phyloP scores from a whole-genome alignment of 35 echinoderm and acorn worm species.

The Chiridota heheva region DNA sequence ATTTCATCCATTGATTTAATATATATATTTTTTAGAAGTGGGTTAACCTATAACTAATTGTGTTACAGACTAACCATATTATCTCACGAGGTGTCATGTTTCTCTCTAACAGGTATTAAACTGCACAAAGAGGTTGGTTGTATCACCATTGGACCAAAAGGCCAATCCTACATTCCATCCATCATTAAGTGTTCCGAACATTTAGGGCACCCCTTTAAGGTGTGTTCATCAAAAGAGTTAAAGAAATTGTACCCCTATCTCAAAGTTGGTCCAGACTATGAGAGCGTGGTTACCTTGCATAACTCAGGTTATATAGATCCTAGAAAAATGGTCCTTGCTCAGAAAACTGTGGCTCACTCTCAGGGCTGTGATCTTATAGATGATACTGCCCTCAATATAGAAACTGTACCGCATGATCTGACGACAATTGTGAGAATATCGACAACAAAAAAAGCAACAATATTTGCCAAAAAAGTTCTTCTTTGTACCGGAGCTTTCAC shows the following conservation, averaged over 20 bases:
- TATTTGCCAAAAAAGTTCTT: conserved; percentile 31
- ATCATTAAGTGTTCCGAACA: background rate
- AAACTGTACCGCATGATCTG: background rate
- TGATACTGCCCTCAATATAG: conserved; percentile 26
- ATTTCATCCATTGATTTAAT: too few species aligned
- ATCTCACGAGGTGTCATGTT: too few species aligned
- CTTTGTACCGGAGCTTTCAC: conserved; percentile 75
- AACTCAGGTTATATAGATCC: conserved; percentile 58
- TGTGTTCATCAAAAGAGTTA: background rate
- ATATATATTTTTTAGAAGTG: too few species aligned
- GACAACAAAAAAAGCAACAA: background rate
- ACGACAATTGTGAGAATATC: background rate
- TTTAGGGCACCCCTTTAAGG: background rate
- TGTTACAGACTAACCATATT: too few species aligned
- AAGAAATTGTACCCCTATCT: conserved; percentile 45
- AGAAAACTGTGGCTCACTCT: conserved; percentile 45
- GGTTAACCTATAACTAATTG: too few species aligned
- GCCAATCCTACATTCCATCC: background rate
- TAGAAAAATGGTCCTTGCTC: conserved; percentile 51
- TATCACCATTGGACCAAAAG: conserved; percentile 27
- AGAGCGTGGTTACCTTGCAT: background rate
- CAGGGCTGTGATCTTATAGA: conserved; percentile 67
- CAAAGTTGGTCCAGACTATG: conserved; percentile 3
- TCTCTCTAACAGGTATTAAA: conserved; percentile 57
- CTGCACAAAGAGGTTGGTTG: conserved; percentile 66